Evolutionary conservation across 2,797 vertebrate genomes (phyloP), one percentile per base, ranked within the genome.

Genomic region (Sebastiscus albofasciatus): DNA sequence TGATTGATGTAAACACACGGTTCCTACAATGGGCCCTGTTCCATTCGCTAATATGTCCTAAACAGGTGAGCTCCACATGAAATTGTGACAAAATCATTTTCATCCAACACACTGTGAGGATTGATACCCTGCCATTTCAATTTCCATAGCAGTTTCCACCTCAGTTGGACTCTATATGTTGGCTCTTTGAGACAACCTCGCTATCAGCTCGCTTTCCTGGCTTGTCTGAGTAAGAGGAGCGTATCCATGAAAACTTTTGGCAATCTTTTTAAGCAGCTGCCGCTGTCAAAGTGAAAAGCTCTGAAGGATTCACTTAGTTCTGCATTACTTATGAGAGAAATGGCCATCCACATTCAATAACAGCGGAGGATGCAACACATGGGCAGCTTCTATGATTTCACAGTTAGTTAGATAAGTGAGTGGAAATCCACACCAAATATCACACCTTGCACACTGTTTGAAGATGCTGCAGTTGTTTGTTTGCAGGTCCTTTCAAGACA

Each of bases 381-480:
- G 75, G 74, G 76, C 39, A 24, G 60, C 75, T 84, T 75, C 78
- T 84, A 70, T 65, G 60, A 88, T 87, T 89, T 91, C 80, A 85
- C 85, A 83, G 68, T 84, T 81, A 77, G 75, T 82, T 68, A 72
- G 60, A 80, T 71, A 72, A 80, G 66, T 76, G 27, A 81, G 80
- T 36, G 65, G 24, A 61, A 61, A 73, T 81, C 71, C 60, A 68
- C 67, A 82, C 24, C 82, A 39, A 80, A 52, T 60, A 80, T 77
- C 68, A 46, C 49, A 70, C 69, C 80, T 54, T 14, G 46, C 68
- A 69, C 39, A 33, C 67, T 26, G 24, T 80, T 74, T 79, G 73
- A 69, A 81, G 71, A 80, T 54, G 55, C 55, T 58, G 60, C 61
- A 70, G 72, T 74, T 4, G 67, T 56, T 59, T 69, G 31, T 71